These are phyloP conservation scores for Myripristis murdjan DNA, from an alignment of 2,797 vertebrate genomes.

Conservation along the genomic window DNA sequence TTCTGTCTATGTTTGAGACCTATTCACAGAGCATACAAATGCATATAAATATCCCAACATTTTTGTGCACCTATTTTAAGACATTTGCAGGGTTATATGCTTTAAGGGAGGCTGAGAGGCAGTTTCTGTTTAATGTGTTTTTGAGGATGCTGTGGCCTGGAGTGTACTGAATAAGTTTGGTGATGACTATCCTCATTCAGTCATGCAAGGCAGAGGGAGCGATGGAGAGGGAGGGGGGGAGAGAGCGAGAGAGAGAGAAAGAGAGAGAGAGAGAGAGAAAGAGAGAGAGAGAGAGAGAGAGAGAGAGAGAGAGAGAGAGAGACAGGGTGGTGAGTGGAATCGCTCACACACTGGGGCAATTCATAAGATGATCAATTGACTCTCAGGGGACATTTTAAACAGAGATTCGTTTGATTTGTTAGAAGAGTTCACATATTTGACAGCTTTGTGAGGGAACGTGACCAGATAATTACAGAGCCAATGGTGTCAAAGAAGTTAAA, in stretches of 20 bases:
- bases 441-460: slow-evolving; percentile 27
- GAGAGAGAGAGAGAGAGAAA: neutral
- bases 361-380: slow-evolving; percentile 10
- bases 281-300: neutral
- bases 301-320: neutral
- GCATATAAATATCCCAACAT: slow-evolving; percentile 27
- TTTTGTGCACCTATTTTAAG: slow-evolving; percentile 16
- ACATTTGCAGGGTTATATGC: slow-evolving; percentile 17
- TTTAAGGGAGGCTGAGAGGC: slow-evolving; percentile 4
- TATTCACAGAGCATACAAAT: slow-evolving; percentile 5
- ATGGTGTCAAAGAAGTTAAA: slow-evolving; percentile 43
- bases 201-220: slow-evolving; percentile 20
- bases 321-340: neutral
- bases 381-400: slow-evolving; percentile 39
- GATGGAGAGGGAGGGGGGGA: neutral
- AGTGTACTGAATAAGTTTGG: slow-evolving; percentile 16
- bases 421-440: slow-evolving; percentile 35
- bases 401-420: slow-evolving; percentile 33
- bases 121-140: slow-evolving; percentile 24
- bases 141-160: slow-evolving; percentile 23
- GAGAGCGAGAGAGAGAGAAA: slow-evolving; percentile 13
- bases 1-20: slow-evolving; percentile 19
- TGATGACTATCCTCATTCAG: slow-evolving; percentile 35
- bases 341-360: neutral
- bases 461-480: slow-evolving; percentile 47